Percentiles rank a stretch among this genome's conserved stretches.
These are phyloP conservation scores for Nasonia longicornis DNA, from an alignment of 1,140 invertebrate species.

Conservation along the genomic window DNA sequence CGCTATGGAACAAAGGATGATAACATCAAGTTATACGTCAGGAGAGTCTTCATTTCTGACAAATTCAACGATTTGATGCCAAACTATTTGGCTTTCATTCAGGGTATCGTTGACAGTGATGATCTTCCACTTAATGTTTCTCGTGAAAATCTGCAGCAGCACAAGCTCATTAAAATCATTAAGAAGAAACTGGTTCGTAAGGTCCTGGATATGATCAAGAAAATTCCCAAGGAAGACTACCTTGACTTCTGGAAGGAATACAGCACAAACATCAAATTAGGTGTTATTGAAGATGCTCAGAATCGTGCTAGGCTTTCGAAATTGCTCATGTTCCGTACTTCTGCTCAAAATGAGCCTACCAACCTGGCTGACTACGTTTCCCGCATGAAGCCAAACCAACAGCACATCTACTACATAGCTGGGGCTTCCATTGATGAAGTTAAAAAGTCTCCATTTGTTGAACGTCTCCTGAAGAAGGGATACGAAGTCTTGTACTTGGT, in stretches of 20 bases:
- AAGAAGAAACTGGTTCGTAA: slow-evolving; percentile 99
- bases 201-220: slow-evolving; percentile 98
- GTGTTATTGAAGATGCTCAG: slow-evolving; percentile 96
- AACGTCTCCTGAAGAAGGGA: slow-evolving; percentile 91
- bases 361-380: slow-evolving; percentile 91
- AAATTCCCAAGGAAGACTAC: slow-evolving; percentile 92
- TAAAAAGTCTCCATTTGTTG: slow-evolving; percentile 94
- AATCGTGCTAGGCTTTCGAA: slow-evolving; percentile 97
- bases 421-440: slow-evolving; percentile 90
- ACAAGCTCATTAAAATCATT: slow-evolving; percentile 98
- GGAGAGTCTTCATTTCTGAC: slow-evolving; percentile 98
- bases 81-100: slow-evolving; percentile 94
- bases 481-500: slow-evolving; percentile 96
- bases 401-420: slow-evolving; percentile 97
- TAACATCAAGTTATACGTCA: slow-evolving; percentile 96
- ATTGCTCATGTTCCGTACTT: slow-evolving; percentile 91
- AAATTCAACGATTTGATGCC: slow-evolving; percentile 99
- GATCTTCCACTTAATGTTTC: slow-evolving; percentile 98
- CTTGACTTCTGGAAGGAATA: slow-evolving; percentile 99
- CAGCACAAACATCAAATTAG: slow-evolving; percentile 97
- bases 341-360: slow-evolving; percentile 78
- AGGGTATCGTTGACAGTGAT: slow-evolving; percentile 99
- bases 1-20: slow-evolving; percentile 94
- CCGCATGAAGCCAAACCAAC: slow-evolving; percentile 98
- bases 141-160: slow-evolving; percentile 97